phyloP scores from a whole-genome alignment of 2,113 vertebrate genomes.

The Caranx melampygus region DNA sequence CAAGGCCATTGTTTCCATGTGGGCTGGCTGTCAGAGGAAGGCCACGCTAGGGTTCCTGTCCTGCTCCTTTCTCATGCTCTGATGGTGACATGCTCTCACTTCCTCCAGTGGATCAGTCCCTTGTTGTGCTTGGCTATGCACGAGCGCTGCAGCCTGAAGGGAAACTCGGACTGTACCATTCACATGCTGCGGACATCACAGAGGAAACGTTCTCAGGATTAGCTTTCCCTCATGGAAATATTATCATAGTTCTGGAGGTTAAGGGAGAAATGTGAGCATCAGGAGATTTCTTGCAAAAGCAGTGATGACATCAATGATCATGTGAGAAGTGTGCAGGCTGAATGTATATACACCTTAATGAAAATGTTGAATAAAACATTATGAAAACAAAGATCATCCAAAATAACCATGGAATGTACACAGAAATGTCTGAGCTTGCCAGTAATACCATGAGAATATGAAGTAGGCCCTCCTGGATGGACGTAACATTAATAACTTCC shows the following conservation, averaged over 20 bases:
- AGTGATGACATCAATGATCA: conserved; percentile 11
- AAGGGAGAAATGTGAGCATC: conserved; percentile 35
- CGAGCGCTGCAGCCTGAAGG: conserved; percentile 17
- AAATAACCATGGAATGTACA: conserved; percentile 6
- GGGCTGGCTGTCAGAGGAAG: conserved; percentile 50
- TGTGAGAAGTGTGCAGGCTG: conserved; percentile 36
- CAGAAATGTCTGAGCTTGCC: conserved; percentile 15
- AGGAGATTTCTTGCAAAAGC: conserved; percentile 21
- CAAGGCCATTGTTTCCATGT: conserved; percentile 62
- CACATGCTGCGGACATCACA: conserved; percentile 34
- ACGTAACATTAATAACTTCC: conserved; percentile 34
- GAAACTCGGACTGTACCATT: conserved; percentile 39
- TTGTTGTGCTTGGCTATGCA: conserved; percentile 67
- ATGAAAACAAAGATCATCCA: conserved; percentile 37
- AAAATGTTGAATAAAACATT: conserved; percentile 21
- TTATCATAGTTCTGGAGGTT: conserved; percentile 50
- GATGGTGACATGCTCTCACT: conserved; percentile 64
- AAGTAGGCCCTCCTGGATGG: conserved; percentile 42
- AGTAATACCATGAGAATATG: conserved; percentile 14
- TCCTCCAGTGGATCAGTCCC: conserved; percentile 55
- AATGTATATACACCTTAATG: conserved; percentile 6
- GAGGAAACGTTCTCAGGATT: conserved; percentile 50
- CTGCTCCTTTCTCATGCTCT: conserved; percentile 61
- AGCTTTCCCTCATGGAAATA: conserved; percentile 51
- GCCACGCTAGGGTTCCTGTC: conserved; percentile 53